Evolutionary conservation across 53 echinoderm and acorn worm genomes (phyloP).

Genomic region (Echinometra lucunter): DNA sequence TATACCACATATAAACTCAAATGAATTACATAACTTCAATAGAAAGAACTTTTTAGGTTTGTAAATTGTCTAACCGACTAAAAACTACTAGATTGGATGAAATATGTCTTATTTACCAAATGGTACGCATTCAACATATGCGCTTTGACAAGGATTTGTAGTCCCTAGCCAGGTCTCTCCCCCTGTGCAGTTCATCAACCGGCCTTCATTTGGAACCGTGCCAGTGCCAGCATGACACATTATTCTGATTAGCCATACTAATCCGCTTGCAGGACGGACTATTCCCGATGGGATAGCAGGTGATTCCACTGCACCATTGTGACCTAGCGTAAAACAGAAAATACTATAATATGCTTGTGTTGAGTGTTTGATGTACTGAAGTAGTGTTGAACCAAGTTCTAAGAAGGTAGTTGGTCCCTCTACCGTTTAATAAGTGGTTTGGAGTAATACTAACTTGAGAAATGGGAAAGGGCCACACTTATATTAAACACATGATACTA

Average conservation of each 20-base stretch:
- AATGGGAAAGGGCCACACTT: too few relatives aligned
- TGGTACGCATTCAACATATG: slow-evolving; percentile 67
- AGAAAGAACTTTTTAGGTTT: too few relatives aligned
- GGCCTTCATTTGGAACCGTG: not conserved
- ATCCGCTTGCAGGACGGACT: slow-evolving; percentile 22
- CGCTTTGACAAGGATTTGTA: slow-evolving; percentile 67
- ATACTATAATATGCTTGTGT: not conserved
- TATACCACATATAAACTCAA: too few relatives aligned
- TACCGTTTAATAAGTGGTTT: too few relatives aligned
- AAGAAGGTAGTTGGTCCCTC: too few relatives aligned
- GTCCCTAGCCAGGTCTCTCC: slow-evolving; percentile 45
- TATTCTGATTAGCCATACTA: slow-evolving; percentile 60
- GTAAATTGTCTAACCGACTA: too few relatives aligned
- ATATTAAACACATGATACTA: too few relatives aligned
- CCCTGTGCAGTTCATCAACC: slow-evolving; percentile 53
- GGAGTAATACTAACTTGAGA: too few relatives aligned
- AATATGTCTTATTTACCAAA: slow-evolving; percentile 77
- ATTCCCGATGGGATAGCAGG: slow-evolving; percentile 4
- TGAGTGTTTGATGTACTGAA: not conserved
- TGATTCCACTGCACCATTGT: slow-evolving; percentile 75
- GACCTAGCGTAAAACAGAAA: slow-evolving; percentile 50
- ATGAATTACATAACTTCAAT: too few relatives aligned
- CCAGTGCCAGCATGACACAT: not conserved
- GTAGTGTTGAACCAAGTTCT: too few relatives aligned
- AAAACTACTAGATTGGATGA: too few relatives aligned